Base-by-base conservation (phyloP, 2,113 vertebrate species). In the Trachemys scripta region DNA sequence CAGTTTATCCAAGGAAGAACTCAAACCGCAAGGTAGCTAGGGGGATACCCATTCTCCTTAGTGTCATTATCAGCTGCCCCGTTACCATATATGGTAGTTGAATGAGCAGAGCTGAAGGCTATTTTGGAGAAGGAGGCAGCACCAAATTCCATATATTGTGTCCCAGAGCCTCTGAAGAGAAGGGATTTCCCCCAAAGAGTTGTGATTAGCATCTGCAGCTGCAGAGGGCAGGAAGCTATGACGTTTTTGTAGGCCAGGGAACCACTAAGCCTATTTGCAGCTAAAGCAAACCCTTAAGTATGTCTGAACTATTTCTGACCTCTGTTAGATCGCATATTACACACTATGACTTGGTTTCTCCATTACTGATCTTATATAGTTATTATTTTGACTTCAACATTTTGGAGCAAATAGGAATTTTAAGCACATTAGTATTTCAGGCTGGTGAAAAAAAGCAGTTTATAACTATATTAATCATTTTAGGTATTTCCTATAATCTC, bases 171-270 rank as follows among this genome's bases (percentile, higher is more conserved):
- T 95, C 54, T 49, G 92, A 96, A 93, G 94, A 83, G 85, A 93
- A 94, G 89, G 88, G 94, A 93, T 97, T 97, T 97, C 95, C 96
- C 96, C 96, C 95, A 95, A 95, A 95, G 95, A 95, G 91, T 93
- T 96, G 95, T 96, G 96, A 97, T 80, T 81, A 10, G 88, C 97
- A 79, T 85, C 95, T 95, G 72, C 95, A 97, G 96, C 97, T 97
- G 97, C 96, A 97, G 93, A 97, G 69, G 85, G 94, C 93, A 97
- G 96, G 96, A 97, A 97, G 92, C 96, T 84, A 94, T 96, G 97
- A 94, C 97, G 96, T 97, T 97, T 97, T 96, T 96, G 96, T 95
- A 98, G 97, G 95, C 97, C 93, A 94, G 76, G 62, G 59, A 95
- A 87, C 62, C 78, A 95, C 42, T 8, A 4, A 90, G 49, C 82